Evolutionary conservation across 2,797 vertebrate genomes (phyloP).

Genomic region (Setipinna tenuifilis): DNA sequence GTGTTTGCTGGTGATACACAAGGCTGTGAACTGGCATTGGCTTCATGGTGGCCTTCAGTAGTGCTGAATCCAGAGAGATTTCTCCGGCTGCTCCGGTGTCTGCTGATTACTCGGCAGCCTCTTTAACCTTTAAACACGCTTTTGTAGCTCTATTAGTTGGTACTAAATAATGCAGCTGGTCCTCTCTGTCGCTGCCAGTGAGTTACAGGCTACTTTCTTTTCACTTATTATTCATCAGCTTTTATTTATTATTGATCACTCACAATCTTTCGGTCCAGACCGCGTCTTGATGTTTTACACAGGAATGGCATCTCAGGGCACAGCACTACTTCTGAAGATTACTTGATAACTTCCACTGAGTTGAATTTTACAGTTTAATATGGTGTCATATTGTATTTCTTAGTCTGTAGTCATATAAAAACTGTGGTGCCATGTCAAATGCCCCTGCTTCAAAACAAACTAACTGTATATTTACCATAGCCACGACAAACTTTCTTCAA

Average conservation of each 20-base stretch:
- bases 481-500: background rate
- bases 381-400: too few relatives aligned
- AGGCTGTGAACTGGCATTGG: background rate
- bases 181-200: constrained; percentile 11
- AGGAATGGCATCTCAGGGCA: background rate
- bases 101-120: constrained; percentile 19
- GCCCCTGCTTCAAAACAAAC: background rate
- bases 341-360: background rate
- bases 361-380: background rate
- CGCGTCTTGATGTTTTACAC: constrained; percentile 9
- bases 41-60: background rate
- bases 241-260: constrained; percentile 22
- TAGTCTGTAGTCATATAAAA: too few relatives aligned
- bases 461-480: background rate
- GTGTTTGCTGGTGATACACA: background rate
- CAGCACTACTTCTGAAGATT: background rate
- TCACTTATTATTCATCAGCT: constrained; percentile 23
- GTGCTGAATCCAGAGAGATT: background rate
- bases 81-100: background rate
- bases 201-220: constrained; percentile 20
- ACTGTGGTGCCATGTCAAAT: background rate
- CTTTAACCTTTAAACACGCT: constrained; percentile 26
- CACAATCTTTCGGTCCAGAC: background rate
- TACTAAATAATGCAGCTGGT: constrained; percentile 7
- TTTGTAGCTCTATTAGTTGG: constrained; percentile 19